Percentiles rank a stretch among this genome's conserved stretches.
Conservation (phyloP, 2,113 vertebrate genomes). For the Otolemur garnettii region DNA sequence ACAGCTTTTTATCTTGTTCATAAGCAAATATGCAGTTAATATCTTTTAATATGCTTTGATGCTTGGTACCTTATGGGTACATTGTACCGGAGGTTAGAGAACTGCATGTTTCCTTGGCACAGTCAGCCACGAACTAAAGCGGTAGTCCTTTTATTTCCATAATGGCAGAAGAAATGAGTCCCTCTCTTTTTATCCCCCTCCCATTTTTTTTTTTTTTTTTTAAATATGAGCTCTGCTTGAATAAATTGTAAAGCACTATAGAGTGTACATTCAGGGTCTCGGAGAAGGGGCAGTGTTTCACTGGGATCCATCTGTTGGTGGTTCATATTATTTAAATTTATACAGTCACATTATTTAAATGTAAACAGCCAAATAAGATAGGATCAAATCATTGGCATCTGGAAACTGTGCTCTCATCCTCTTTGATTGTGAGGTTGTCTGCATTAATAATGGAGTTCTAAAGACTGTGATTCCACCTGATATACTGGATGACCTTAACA, state of each 20-base stretch:
- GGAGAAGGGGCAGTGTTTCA: conserved; percentile 83
- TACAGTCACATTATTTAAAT: conserved; percentile 91
- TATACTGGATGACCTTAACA: conserved; percentile 91
- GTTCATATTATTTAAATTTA: conserved; percentile 90
- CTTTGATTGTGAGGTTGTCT: conserved; percentile 91
- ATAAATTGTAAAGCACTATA: conserved; percentile 88
- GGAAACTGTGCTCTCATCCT: conserved; percentile 90
- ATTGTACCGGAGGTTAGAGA: conserved; percentile 91
- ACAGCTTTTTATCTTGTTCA: conserved; percentile 96
- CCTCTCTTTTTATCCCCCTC: conserved; percentile 84
- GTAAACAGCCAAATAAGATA: conserved; percentile 91
- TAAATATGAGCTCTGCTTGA: conserved; percentile 84
- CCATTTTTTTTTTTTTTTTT: conserved; percentile 79
- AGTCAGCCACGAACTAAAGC: conserved; percentile 90
- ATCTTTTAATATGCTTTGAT: conserved; percentile 98
- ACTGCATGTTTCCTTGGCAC: conserved; percentile 90
- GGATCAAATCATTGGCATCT: conserved; percentile 91
- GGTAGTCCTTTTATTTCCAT: conserved; percentile 89
- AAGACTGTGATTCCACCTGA: conserved; percentile 91
- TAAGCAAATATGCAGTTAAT: conserved; percentile 97
- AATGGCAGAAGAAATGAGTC: conserved; percentile 89
- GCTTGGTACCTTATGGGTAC: conserved; percentile 92
- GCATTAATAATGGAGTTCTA: conserved; percentile 91
- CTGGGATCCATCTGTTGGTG: conserved; percentile 89
- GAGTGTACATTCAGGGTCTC: conserved; percentile 86